Base-by-base conservation (phyloP, 2,888 invertebrate genomes). In the Phanerotoma sp. region DNA sequence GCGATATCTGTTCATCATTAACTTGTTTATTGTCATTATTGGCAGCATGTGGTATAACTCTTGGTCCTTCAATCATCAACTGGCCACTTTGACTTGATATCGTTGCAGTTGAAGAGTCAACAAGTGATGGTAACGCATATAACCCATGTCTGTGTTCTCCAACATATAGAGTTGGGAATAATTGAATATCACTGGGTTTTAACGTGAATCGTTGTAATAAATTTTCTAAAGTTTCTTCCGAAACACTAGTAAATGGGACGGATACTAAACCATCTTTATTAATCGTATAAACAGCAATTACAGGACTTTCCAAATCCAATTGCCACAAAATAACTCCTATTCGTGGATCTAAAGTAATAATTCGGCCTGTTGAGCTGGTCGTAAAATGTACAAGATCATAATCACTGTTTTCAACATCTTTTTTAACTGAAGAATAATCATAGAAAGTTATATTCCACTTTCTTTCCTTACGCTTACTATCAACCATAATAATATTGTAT, bases 391-490 rank as follows among this genome's bases (percentile, higher is more conserved):
- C 85, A 63, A 89, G 84, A 69, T 91, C 90, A 79, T 95, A 94
- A 77, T 89, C 88, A 67, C 87, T 82, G 72, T 92, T 89, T 15
- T 56, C 60, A 47, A 86, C 85, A 41, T 85, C 86, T 86, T 88
- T 91, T 61, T 87, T 88, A 72, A 85, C 84, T 1, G 93, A 87
- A 2, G 96, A 89, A 76, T 98, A 99, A 79, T 97, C 97, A 70
- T 88, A 92, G 80, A 93, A 98, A 1, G 97, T 97, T 5, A 97
- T 92, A 79, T 99, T 98, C 97, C 97, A 98, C 60, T 87, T 87
- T 71, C 89, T 87, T 42, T 82, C 80, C 35, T 84, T 80, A 18
- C 82, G 83, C 32, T 89, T 86, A 61, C 86, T 87, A 72, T 98
- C 96, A 62, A 91, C 90, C 95, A 98, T 96, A 72, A 93, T 87